Evolutionary conservation across 2,888 invertebrate genomes (phyloP).

Genomic region (Coelinius sp.): DNA sequence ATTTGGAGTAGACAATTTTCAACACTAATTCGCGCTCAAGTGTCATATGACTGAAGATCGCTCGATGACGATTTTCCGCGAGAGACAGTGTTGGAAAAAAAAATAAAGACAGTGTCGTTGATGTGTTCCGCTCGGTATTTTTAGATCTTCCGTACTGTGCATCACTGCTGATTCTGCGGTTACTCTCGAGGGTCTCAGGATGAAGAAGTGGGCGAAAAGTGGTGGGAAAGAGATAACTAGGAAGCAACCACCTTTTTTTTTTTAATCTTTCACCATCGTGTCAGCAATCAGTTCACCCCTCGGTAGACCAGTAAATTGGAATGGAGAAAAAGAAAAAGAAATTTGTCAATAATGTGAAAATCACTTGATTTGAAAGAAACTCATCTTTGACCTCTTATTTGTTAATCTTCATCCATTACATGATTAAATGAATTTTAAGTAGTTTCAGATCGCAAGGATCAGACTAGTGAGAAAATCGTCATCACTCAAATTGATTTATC

Average conservation of each 20-base stretch:
- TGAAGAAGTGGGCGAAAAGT: background rate
- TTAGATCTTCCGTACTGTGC: constrained; percentile 17
- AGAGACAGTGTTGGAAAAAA: background rate
- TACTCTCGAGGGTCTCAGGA: background rate
- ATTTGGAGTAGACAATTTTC: background rate
- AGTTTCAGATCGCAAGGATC: too few species aligned
- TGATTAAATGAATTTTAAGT: too few species aligned
- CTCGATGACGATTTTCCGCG: background rate
- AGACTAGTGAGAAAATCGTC: too few species aligned
- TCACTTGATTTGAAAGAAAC: too few species aligned
- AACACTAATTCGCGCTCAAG: background rate
- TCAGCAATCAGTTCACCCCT: background rate
- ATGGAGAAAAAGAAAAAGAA: background rate
- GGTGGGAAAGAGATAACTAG: background rate
- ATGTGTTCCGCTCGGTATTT: constrained; percentile 11
- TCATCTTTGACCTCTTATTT: too few species aligned
- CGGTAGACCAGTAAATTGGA: background rate
- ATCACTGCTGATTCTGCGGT: constrained; percentile 17
- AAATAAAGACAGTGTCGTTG: background rate
- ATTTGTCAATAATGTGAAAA: background rate
- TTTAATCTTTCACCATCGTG: background rate
- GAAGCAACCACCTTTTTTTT: background rate
- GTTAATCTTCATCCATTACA: too few species aligned
- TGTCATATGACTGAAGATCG: background rate
- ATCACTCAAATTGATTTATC: too few species aligned